Conservation (phyloP, 1,140 invertebrate species). For the Aphidius gifuensis region DNA sequence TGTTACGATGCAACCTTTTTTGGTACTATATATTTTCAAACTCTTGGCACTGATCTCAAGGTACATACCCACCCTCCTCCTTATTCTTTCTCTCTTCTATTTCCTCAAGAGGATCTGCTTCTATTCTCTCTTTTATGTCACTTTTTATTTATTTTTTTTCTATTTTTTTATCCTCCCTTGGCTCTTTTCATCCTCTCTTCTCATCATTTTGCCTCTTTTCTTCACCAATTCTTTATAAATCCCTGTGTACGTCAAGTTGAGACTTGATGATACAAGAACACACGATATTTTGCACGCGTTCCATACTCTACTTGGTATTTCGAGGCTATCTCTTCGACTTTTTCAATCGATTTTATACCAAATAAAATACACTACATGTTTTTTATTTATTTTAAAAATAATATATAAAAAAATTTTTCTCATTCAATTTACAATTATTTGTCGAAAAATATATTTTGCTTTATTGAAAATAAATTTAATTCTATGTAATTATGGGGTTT, state of each 20-base stretch:
- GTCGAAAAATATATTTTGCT: too few relatives aligned
- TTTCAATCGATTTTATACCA: slow-evolving; percentile 2
- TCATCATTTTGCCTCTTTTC: slow-evolving; percentile 5
- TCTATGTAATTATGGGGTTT: too few relatives aligned
- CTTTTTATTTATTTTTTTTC: neutral
- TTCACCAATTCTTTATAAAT: slow-evolving; percentile 15
- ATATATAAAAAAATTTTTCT: too few relatives aligned
- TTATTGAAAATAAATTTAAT: too few relatives aligned
- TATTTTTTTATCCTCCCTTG: neutral
- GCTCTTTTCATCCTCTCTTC: neutral
- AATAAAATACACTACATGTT: neutral
- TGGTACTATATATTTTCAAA: slow-evolving; percentile 7
- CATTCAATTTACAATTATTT: too few relatives aligned
- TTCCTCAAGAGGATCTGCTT: neutral
- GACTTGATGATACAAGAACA: too few relatives aligned
- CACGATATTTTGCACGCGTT: slow-evolving; percentile 4
- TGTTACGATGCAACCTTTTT: slow-evolving; percentile 12
- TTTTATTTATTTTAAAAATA: neutral
- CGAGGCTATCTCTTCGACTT: neutral
- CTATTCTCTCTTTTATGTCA: neutral
- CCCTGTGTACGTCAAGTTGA: slow-evolving; percentile 1
- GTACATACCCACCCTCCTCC: neutral
- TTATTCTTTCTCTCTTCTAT: neutral
- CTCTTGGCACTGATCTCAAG: slow-evolving; percentile 17
- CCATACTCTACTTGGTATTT: neutral